Percentiles rank a stretch among this genome's conserved stretches.
phyloP scores from a whole-genome alignment of 2,888 invertebrate species.

The Hecatera dysodea region DNA sequence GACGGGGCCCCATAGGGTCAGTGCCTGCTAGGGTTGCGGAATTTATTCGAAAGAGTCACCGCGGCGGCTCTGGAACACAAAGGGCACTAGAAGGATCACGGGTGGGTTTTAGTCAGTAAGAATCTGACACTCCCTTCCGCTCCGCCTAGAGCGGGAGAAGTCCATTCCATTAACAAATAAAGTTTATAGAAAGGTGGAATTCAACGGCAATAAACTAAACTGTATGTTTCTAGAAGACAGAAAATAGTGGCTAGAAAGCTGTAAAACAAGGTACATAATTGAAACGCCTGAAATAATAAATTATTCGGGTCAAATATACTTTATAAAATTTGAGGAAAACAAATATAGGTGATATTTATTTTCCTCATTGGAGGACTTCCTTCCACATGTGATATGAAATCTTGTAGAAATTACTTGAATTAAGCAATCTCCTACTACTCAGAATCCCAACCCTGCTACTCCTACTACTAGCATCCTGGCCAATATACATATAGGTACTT shows the following conservation, averaged over 20 bases:
- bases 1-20: too few species aligned
- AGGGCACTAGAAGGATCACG: too few species aligned
- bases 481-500: neutral
- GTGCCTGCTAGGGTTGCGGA: too few species aligned
- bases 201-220: too few species aligned
- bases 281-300: neutral
- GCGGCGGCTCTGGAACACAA: too few species aligned
- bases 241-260: neutral
- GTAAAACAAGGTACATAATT: neutral
- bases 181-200: neutral
- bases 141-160: too few species aligned
- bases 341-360: neutral
- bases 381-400: slow-evolving; percentile 1
- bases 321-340: slow-evolving; percentile 1
- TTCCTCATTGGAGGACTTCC: neutral
- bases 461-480: neutral
- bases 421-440: neutral
- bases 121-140: too few species aligned
- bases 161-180: neutral
- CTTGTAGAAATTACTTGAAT: neutral
- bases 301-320: neutral
- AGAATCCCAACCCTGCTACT: neutral
- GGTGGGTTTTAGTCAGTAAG: too few species aligned
- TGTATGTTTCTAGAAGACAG: neutral
- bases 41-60: too few species aligned